Evolutionary conservation across 2,113 vertebrate species (phyloP), one percentile per base, ranked within the genome.

Genomic region (Hippocampus abdominalis): DNA sequence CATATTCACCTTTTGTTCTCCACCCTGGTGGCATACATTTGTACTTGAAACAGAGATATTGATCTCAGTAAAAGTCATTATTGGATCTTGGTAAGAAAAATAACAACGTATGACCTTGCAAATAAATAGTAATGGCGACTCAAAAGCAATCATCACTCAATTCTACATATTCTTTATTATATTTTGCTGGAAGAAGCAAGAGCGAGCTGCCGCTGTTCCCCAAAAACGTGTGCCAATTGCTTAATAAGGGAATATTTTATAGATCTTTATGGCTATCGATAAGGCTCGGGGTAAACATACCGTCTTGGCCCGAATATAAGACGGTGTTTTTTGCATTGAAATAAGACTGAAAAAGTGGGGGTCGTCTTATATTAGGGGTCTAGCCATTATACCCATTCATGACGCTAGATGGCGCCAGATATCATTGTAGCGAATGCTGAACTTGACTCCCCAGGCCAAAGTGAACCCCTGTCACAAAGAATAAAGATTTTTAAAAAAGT

Each of bases 21-120:
- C 10, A 16, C 61, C 56, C 59, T 63, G 56, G 29, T 70, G 62
- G 75, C 68, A 71, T 65, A 74, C 61, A 75, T 75, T 79, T 71
- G 66, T 46, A 80, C 79, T 74, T 64, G 73, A 76, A 71, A 62
- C 69, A 8, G 70, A 85, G 81, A 77, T 88, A 91, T 88, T 74
- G 88, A 92, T 92, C 83, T 46, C 8, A 78, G 65, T 71, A 80
- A 90, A 90, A 78, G 86, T 87, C 89, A 91, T 91, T 90, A 91
- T 84, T 63, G 70, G 68, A 73, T 82, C 78, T 56, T 84, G 74
- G 89, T 89, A 23, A 70, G 77, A 83, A 76, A 73, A 73, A 77
- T 83, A 82, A 78, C 73, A 86, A 90, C 87, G 84, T 81, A 77
- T 82, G 70, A 66, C 80, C 76, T 89, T 85, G 88, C 89, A 87